Conservation (phyloP, 2,797 vertebrate genomes). For the Darevskia nairensis region DNA sequence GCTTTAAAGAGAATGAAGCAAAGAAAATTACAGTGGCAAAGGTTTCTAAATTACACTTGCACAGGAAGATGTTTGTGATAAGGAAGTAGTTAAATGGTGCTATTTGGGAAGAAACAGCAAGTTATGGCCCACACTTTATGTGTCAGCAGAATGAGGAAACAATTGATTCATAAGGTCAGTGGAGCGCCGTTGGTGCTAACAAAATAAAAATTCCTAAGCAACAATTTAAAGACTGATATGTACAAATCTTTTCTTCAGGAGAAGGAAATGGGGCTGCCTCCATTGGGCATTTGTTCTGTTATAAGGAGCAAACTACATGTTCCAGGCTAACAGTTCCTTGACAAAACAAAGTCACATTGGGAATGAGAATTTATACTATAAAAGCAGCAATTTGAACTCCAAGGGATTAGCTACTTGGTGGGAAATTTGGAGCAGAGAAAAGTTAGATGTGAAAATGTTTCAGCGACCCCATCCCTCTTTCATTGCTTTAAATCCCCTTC, state of each 20-base stretch:
- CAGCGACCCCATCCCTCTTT: background rate
- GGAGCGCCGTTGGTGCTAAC: slow-evolving; percentile 52
- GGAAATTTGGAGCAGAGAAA: background rate
- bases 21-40: slow-evolving; percentile 74
- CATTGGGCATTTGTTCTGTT: background rate
- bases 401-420: background rate
- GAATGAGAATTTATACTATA: background rate
- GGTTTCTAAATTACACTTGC: slow-evolving; percentile 75
- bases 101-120: slow-evolving; percentile 69
- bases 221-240: slow-evolving; percentile 22
- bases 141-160: slow-evolving; percentile 74
- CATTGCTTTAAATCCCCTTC: background rate
- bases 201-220: slow-evolving; percentile 40
- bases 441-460: background rate
- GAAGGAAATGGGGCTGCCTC: background rate
- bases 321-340: too few relatives aligned
- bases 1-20: slow-evolving; percentile 63
- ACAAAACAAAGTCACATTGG: background rate
- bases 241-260: slow-evolving; percentile 20
- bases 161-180: slow-evolving; percentile 67
- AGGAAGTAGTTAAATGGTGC: slow-evolving; percentile 80
- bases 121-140: slow-evolving; percentile 56
- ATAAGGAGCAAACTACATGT: background rate
- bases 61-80: slow-evolving; percentile 71
- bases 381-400: background rate